Percentiles rank a stretch among this genome's conserved stretches.
Evolutionary conservation across 2,797 vertebrate genomes (phyloP).

Genomic region (Lithobates sylvaticus): DNA sequence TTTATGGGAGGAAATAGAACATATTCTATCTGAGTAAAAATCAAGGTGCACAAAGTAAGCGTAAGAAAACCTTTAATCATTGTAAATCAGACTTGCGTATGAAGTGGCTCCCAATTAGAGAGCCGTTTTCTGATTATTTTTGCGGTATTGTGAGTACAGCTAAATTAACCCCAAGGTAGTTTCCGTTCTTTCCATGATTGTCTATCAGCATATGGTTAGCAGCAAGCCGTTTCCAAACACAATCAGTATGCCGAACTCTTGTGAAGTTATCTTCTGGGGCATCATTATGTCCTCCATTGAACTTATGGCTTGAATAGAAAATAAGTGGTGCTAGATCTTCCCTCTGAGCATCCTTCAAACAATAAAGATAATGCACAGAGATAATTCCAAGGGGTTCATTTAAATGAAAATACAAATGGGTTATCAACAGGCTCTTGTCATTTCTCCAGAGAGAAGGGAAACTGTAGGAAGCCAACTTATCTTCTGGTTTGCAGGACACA

Average conservation of each 20-base stretch:
- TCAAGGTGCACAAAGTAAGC: not conserved
- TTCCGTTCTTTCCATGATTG: slow-evolving; percentile 18
- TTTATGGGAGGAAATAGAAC: not conserved
- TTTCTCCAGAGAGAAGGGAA: not conserved
- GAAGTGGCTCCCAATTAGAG: slow-evolving; percentile 12
- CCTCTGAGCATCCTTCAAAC: slow-evolving; percentile 12
- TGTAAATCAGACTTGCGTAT: slow-evolving; percentile 1
- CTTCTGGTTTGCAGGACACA: no score
- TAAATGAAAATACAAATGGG: not conserved
- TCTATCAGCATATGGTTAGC: slow-evolving; percentile 21
- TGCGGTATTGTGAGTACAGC: slow-evolving; percentile 25
- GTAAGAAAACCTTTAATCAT: slow-evolving; percentile 29
- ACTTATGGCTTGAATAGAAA: slow-evolving; percentile 32
- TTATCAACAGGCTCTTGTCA: not conserved
- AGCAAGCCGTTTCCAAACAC: slow-evolving; percentile 18
- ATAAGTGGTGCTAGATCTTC: slow-evolving; percentile 34
- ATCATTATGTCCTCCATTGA: slow-evolving; percentile 35
- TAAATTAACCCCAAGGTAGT: slow-evolving; percentile 38
- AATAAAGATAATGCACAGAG: slow-evolving; percentile 2
- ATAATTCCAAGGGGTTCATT: slow-evolving; percentile 23
- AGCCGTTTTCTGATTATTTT: slow-evolving; percentile 18
- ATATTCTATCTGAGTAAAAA: not conserved
- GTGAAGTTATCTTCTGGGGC: slow-evolving; percentile 34
- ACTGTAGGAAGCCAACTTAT: not conserved
- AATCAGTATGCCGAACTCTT: slow-evolving; percentile 6